Percentiles rank a stretch among this genome's conserved stretches.
These are phyloP conservation scores for Platichthys flesus DNA, from an alignment of 2,113 vertebrate species.

Conservation along the genomic window DNA sequence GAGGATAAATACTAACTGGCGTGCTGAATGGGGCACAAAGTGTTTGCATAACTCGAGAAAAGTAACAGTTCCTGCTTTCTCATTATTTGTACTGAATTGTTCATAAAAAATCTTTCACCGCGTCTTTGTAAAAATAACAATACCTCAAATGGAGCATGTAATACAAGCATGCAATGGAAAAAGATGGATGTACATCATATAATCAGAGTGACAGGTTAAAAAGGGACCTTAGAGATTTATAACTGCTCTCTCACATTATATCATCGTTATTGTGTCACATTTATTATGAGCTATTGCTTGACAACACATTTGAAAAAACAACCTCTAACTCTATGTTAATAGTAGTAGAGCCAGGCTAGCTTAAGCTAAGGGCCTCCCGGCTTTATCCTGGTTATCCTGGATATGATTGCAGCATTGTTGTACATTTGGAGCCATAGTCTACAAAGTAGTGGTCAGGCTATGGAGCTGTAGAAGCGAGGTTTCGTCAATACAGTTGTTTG, in stretches of 20 bases:
- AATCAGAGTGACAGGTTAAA: conserved; percentile 21
- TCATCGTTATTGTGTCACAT: background rate
- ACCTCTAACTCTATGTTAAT: no score
- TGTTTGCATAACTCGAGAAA: conserved; percentile 3
- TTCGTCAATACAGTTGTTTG: no score
- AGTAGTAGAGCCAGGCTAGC: background rate
- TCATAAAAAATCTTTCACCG: background rate
- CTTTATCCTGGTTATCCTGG: background rate
- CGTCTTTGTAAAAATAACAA: background rate
- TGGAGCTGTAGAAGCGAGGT: no score
- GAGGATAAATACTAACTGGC: conserved; percentile 10
- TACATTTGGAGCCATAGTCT: no score
- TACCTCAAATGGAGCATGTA: background rate
- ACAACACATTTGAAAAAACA: background rate
- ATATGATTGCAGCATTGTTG: no score
- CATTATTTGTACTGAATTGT: background rate
- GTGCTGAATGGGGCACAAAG: background rate
- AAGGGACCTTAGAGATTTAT: background rate
- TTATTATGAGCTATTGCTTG: conserved; percentile 22
- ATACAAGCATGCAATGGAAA: background rate
- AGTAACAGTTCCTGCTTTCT: conserved; percentile 5
- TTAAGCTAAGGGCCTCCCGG: background rate
- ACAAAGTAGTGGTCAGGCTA: no score
- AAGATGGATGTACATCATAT: background rate
- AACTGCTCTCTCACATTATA: background rate